A percentile compares a stretch with the other conserved stretches of the same genome.
Evolutionary conservation across 2,888 invertebrate genomes (phyloP).

Genomic region (Sphecodes monilicornis): DNA sequence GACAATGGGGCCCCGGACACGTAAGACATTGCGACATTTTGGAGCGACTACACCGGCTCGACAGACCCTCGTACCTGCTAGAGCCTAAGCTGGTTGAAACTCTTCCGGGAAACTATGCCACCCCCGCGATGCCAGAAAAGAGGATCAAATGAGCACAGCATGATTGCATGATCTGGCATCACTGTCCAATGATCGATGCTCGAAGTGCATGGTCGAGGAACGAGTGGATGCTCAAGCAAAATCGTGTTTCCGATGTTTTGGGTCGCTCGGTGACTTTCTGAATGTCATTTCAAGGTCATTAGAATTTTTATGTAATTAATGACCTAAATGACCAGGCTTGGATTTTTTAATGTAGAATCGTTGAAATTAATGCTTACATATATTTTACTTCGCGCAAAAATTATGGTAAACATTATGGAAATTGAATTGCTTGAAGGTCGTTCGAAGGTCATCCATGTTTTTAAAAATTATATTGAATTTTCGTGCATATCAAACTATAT

Average conservation of each 20-base stretch:
- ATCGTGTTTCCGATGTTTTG: not conserved
- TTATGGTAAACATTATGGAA: too few relatives aligned
- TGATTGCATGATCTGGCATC: not conserved
- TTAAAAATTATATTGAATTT: too few relatives aligned
- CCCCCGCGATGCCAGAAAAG: not conserved
- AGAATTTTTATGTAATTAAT: not conserved
- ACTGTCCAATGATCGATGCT: not conserved
- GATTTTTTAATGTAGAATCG: too few relatives aligned
- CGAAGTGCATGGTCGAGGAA: not conserved
- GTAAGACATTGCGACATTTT: constrained; percentile 82
- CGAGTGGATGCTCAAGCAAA: not conserved
- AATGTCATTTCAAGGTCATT: not conserved
- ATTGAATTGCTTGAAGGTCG: too few relatives aligned
- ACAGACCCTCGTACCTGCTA: not conserved
- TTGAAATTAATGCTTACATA: too few relatives aligned
- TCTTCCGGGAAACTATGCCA: not conserved
- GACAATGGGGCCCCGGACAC: constrained; percentile 72
- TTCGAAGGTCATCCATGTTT: too few relatives aligned
- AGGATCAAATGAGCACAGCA: not conserved
- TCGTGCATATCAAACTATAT: too few relatives aligned
- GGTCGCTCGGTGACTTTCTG: not conserved
- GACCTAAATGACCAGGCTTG: too few relatives aligned
- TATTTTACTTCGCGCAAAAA: too few relatives aligned
- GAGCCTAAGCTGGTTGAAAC: not conserved
- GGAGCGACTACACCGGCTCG: constrained; percentile 62